phyloP scores from a whole-genome alignment of 2,113 vertebrate species.

The Raja brachyura region DNA sequence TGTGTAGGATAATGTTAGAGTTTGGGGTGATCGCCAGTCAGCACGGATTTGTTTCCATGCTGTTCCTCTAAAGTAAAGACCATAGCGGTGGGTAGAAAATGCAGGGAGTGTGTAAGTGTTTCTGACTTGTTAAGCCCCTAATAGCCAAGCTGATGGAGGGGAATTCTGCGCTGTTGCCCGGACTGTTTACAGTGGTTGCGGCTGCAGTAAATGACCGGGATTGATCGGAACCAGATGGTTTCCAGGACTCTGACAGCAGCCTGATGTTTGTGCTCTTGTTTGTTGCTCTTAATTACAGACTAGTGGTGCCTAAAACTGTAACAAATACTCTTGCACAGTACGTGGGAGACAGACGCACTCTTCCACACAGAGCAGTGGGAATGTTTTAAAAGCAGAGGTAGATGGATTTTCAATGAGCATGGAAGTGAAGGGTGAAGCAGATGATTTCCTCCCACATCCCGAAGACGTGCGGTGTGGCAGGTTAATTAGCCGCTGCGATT shows the following conservation, averaged over 20 bases:
- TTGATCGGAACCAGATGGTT: constrained; percentile 14
- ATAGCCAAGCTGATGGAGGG: not conserved
- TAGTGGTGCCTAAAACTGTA: not conserved
- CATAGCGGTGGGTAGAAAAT: not conserved
- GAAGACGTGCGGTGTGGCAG: too few species aligned
- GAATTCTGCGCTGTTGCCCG: not conserved
- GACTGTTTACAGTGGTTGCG: not conserved
- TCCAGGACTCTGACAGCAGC: not conserved
- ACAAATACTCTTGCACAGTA: not conserved
- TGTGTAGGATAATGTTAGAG: too few species aligned
- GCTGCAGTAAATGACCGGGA: not conserved
- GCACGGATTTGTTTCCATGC: not conserved
- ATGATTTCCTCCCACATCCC: too few species aligned
- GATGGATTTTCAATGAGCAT: too few species aligned
- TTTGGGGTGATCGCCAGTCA: too few species aligned
- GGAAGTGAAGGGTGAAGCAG: too few species aligned
- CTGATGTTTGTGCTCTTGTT: not conserved
- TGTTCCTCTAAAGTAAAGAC: too few species aligned
- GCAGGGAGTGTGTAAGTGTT: not conserved
- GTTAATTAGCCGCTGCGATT: too few species aligned
- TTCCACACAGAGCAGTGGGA: too few species aligned
- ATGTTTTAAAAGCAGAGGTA: too few species aligned
- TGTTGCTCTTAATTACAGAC: not conserved
- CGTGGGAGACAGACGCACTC: too few species aligned
- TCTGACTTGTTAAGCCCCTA: not conserved